Evolutionary conservation across 2,113 vertebrate genomes (phyloP).

Genomic region (Acanthisitta chloris): DNA sequence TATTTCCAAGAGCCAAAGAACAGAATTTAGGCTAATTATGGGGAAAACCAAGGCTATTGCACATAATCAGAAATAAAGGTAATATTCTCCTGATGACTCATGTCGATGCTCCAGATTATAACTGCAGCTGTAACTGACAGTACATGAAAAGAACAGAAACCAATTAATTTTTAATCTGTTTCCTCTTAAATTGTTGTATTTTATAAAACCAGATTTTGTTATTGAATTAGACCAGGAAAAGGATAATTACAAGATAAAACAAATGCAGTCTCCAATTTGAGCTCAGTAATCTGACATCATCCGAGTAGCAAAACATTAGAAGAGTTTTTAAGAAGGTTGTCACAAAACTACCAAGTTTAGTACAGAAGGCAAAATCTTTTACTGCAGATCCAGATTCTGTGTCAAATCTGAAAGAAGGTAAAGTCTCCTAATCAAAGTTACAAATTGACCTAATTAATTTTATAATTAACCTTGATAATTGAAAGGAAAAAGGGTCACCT

Average conservation of each 20-base stretch:
- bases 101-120: neutral
- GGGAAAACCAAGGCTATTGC: neutral
- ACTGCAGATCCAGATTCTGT: neutral
- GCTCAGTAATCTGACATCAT: neutral
- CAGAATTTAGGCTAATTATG: neutral
- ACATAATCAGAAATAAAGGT: neutral
- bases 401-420: neutral
- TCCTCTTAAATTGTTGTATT: neutral
- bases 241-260: neutral
- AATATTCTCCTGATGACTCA: neutral
- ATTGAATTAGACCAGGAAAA: neutral
- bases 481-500: slow-evolving; percentile 55
- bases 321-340: neutral
- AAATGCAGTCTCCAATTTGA: neutral
- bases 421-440: slow-evolving; percentile 58
- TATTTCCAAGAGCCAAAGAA: neutral
- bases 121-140: neutral
- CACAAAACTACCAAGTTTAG: neutral
- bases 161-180: neutral
- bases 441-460: slow-evolving; percentile 69
- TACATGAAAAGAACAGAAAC: neutral
- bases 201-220: neutral
- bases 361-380: neutral
- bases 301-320: neutral
- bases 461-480: slow-evolving; percentile 70